Percentiles rank a stretch among this genome's conserved stretches.
phyloP scores from a whole-genome alignment of 2,113 vertebrate species.

The Otus sunia region DNA sequence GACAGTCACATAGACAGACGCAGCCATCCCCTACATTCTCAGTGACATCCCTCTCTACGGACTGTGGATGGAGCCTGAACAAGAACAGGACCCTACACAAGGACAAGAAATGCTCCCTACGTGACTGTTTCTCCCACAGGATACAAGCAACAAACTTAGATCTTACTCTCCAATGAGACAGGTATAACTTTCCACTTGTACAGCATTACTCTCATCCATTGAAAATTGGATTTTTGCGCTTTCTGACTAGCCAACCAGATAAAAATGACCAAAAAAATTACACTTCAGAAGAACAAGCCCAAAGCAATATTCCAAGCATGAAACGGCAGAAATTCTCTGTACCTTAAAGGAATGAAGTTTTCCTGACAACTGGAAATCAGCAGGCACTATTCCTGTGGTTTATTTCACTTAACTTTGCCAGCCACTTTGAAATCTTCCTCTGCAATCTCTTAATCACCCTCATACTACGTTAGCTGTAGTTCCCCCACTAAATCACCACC shows the following conservation, averaged over 20 bases:
- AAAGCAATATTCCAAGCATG: conserved; percentile 28
- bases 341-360: neutral
- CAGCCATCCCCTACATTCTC: neutral
- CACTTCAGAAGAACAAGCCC: conserved; percentile 31
- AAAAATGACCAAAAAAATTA: neutral
- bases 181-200: neutral
- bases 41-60: neutral
- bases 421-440: neutral
- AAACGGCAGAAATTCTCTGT: conserved; percentile 14
- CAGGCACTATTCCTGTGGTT: neutral
- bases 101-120: neutral
- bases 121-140: neutral
- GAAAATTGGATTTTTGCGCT: neutral
- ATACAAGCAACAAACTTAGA: neutral
- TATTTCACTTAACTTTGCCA: neutral
- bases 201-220: neutral
- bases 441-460: neutral
- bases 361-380: neutral
- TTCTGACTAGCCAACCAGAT: neutral
- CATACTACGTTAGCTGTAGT: neutral
- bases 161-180: neutral
- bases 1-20: neutral
- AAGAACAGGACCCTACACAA: neutral
- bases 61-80: neutral
- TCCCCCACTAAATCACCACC: neutral